These are phyloP conservation scores for Eulacestoma nigropectus DNA, from an alignment of 2,113 vertebrate species.

Conservation along the genomic window DNA sequence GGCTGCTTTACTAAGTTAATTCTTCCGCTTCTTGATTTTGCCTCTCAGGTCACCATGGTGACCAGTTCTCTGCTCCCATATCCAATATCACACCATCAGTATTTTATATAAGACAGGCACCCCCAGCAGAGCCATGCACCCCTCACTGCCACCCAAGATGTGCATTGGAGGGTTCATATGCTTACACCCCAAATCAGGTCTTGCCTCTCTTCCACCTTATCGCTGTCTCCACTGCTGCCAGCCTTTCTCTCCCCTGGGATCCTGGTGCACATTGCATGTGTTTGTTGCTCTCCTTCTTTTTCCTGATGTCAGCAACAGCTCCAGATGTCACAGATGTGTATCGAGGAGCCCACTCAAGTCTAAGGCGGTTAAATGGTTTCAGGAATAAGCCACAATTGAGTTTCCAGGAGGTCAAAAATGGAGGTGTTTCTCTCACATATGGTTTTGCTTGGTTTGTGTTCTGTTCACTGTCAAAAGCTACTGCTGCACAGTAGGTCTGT, in stretches of 20 bases:
- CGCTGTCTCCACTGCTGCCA: not conserved
- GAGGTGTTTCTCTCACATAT: rapidly evolving
- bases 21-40: not conserved
- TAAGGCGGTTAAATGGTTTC: not conserved
- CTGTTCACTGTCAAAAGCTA: not conserved
- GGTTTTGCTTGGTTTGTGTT: not conserved
- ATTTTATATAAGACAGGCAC: not conserved
- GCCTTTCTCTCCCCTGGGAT: not conserved
- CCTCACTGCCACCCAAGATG: rapidly evolving
- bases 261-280: not conserved
- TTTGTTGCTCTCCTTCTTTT: not conserved
- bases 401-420: not conserved
- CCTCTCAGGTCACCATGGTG: not conserved
- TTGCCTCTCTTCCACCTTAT: not conserved
- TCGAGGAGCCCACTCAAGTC: not conserved
- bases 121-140: not conserved
- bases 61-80: not conserved
- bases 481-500: not conserved
- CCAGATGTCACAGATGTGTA: not conserved
- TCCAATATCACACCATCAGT: not conserved
- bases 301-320: not conserved
- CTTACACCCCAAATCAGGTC: not conserved
- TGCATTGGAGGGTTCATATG: rapidly evolving
- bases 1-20: not conserved
- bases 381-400: not conserved